phyloP scores from a whole-genome alignment of 2,797 vertebrate genomes.

The Spatula clypeata region DNA sequence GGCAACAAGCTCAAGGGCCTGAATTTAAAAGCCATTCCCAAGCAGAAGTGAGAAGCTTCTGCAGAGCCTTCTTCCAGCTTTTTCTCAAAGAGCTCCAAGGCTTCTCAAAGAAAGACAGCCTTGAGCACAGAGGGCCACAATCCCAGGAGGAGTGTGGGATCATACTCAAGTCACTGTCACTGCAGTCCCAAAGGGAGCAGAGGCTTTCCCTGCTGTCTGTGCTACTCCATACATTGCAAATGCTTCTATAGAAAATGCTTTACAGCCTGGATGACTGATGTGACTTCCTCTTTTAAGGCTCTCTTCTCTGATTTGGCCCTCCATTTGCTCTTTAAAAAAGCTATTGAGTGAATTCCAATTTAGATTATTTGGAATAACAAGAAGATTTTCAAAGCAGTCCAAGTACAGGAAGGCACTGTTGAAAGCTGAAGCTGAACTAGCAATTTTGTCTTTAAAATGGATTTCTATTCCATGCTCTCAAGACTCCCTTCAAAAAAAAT shows the following conservation, averaged over 20 bases:
- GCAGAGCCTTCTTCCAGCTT: not conserved
- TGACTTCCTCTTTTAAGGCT: not conserved
- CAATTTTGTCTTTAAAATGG: slow-evolving; percentile 26
- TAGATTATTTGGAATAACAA: slow-evolving; percentile 29
- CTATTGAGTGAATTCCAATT: not conserved
- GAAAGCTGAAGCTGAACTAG: not conserved
- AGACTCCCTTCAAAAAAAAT: not conserved
- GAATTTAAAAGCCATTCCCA: not conserved
- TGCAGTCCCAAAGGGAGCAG: not conserved
- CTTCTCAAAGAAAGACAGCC: not conserved
- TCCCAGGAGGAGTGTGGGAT: not conserved
- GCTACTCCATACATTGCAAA: not conserved
- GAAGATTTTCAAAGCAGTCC: slow-evolving; percentile 15
- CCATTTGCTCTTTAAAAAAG: slow-evolving; percentile 18
- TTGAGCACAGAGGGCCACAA: not conserved
- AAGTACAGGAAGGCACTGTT: slow-evolving; percentile 13
- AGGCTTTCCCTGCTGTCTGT: not conserved
- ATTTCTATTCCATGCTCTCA: slow-evolving; percentile 42
- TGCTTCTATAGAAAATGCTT: not conserved
- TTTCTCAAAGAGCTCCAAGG: not conserved
- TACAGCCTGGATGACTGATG: not conserved
- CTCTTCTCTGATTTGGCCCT: not conserved
- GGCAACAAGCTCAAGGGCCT: not conserved
- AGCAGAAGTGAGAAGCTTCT: not conserved
- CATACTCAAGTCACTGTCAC: not conserved